Evolutionary conservation across 1,140 invertebrate species (phyloP), one percentile per base, ranked within the genome.

Genomic region (Sarcophaga bullata): DNA sequence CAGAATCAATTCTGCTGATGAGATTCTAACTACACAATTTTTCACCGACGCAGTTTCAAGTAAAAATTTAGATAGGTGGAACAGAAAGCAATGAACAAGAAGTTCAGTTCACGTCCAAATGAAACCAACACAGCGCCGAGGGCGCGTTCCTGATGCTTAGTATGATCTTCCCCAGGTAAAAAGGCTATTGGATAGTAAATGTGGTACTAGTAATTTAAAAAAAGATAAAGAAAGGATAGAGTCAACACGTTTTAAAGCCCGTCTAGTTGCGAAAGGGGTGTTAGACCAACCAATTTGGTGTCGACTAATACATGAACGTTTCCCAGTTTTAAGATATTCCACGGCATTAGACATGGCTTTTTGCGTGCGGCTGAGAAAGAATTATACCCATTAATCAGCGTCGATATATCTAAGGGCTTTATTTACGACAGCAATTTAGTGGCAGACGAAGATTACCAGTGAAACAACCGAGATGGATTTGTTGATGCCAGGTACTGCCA

Each of bases 351-450:
- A 80, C n/a, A 13, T 82, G n/a, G 73, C 8, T n/a, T n/a, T 50
- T 82, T n/a, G 58, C 81, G 8, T 15, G 68, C 48, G 15, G 72
- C 25, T 25, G 46, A 75, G 8, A 11, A 48, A 7, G 54, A 68
- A 78, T 82, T 89, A 15, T 47, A 86, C 6, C 83, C n/a, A n/a
- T 90, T 0, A 62, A 82, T 4, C 88, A 90, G n/a, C 17, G 85
- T 90, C 81, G 91, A 92, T 85, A 87, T 89, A 5, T 87, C 86
- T 78, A 89, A 88, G 13, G 91, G 91, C n/a, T n/a, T 0, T 92
- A 90, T 84, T 83, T 92, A n/a, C n/a, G n/a, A n/a, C n/a, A 90
- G 91, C 46, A 83, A 86, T 46, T 85, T 90, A 52, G n/a, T n/a
- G n/a, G n/a, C n/a, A n/a, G n/a, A n/a, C n/a, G n/a, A n/a, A n/a